These are phyloP conservation scores for Smutsia temminckii DNA, from an alignment of 2,797 vertebrate genomes.

Conservation along the genomic window DNA sequence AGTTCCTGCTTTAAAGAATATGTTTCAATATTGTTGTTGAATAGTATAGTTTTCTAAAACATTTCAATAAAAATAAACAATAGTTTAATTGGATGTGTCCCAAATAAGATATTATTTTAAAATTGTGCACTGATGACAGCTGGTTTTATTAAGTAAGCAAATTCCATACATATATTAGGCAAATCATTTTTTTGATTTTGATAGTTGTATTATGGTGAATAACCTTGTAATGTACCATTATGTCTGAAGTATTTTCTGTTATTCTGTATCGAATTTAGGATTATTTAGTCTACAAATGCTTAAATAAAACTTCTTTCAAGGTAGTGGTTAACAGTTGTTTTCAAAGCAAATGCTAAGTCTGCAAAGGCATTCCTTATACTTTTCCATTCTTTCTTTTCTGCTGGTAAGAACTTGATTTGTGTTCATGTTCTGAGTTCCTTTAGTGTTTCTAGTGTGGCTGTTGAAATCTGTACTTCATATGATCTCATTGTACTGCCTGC, in stretches of 20 bases:
- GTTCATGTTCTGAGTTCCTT: slow-evolving; percentile 94
- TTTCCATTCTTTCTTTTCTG: slow-evolving; percentile 90
- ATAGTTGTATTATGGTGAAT: slow-evolving; percentile 91
- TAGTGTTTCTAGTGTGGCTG: slow-evolving; percentile 93
- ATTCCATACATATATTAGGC: slow-evolving; percentile 87
- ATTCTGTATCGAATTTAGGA: slow-evolving; percentile 89
- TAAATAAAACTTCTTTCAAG: slow-evolving; percentile 92
- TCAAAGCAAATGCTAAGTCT: slow-evolving; percentile 93
- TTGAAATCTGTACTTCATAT: slow-evolving; percentile 98
- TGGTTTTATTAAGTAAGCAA: slow-evolving; percentile 90
- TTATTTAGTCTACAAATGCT: slow-evolving; percentile 98
- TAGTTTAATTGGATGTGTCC: slow-evolving; percentile 75
- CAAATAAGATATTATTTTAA: slow-evolving; percentile 82
- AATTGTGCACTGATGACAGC: slow-evolving; percentile 79
- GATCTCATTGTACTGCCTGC: slow-evolving; percentile 96
- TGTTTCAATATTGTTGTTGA: slow-evolving; percentile 68
- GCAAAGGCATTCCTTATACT: slow-evolving; percentile 87
- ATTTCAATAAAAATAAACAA: slow-evolving; percentile 81
- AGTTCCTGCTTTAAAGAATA: slow-evolving; percentile 55
- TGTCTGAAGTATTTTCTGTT: slow-evolving; percentile 92
- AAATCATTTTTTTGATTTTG: slow-evolving; percentile 87
- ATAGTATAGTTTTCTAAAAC: slow-evolving; percentile 56
- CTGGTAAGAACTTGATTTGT: slow-evolving; percentile 94
- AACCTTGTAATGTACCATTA: slow-evolving; percentile 86
- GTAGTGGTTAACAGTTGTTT: slow-evolving; percentile 94